Evolutionary conservation across 2,888 invertebrate genomes (phyloP).

Genomic region (Drosophila atripex): DNA sequence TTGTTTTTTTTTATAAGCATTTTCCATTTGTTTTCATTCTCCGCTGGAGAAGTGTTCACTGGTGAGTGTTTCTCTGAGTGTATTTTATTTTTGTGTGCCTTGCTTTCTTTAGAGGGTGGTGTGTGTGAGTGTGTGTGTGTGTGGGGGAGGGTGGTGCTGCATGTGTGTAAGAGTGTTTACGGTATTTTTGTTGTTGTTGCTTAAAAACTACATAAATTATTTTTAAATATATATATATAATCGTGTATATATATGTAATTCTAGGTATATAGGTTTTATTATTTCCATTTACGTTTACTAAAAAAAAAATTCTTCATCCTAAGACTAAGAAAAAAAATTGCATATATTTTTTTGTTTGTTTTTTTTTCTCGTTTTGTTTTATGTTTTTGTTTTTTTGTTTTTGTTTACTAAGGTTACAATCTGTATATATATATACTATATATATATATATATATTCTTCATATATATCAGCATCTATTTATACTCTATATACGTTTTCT

Average conservation of each 20-base stretch:
- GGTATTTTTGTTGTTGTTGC: constrained; percentile 44
- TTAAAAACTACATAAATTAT: constrained; percentile 79
- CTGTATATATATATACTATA: constrained; percentile 38
- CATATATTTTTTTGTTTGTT: constrained; percentile 37
- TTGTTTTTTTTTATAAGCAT: constrained; percentile 27
- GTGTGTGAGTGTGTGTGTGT: constrained; percentile 25
- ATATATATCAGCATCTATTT: constrained; percentile 34
- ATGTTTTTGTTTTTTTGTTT: no score
- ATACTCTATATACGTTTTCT: constrained; percentile 38
- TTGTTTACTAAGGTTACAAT: constrained; percentile 70
- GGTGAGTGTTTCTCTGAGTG: constrained; percentile 11
- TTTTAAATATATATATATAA: constrained; percentile 66
- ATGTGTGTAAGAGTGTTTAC: constrained; percentile 38
- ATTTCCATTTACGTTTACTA: constrained; percentile 65
- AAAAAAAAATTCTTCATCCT: constrained; percentile 72
- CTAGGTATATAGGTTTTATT: constrained; percentile 36
- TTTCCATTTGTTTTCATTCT: constrained; percentile 14
- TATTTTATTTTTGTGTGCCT: constrained; percentile 7
- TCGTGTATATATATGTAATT: constrained; percentile 31
- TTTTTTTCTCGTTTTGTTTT: no score
- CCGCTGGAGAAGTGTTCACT: constrained; percentile 19
- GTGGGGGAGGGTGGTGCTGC: constrained; percentile 26
- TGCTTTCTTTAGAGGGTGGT: constrained; percentile 5
- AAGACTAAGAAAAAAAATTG: constrained; percentile 75
- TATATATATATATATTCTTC: constrained; percentile 33